These are phyloP conservation scores for Tapirus terrestris DNA, from an alignment of 2,113 vertebrate species.

Conservation along the genomic window DNA sequence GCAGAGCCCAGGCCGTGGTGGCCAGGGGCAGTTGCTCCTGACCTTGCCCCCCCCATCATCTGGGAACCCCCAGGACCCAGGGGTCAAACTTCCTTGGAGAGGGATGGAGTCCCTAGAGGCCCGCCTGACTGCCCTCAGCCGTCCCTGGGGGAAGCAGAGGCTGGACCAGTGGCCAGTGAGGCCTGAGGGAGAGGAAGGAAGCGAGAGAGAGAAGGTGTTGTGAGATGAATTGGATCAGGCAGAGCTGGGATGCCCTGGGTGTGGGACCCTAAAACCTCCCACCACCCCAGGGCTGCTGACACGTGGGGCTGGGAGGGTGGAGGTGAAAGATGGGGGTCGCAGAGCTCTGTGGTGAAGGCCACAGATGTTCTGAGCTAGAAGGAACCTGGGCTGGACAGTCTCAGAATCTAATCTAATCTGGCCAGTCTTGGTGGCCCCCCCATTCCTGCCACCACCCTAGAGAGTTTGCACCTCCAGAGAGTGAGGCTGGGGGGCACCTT, in stretches of 20 bases:
- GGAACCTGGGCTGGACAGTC: rapidly evolving
- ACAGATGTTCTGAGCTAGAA: neutral
- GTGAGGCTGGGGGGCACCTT: neutral
- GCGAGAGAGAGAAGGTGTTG: neutral
- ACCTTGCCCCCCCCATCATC: neutral
- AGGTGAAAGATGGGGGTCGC: neutral
- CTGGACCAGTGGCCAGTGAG: neutral
- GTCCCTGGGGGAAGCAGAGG: neutral
- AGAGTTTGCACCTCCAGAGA: neutral
- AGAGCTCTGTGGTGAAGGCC: neutral
- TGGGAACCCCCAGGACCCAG: neutral
- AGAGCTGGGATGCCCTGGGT: neutral
- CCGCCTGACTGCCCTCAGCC: rapidly evolving
- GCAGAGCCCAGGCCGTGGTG: neutral
- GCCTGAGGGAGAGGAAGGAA: neutral
- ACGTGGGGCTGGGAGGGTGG: neutral
- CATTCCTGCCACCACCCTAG: neutral
- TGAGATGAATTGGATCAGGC: neutral
- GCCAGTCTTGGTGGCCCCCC: rapidly evolving
- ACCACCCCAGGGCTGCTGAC: neutral
- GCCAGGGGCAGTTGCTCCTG: neutral
- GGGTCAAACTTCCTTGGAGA: neutral
- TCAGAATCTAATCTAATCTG: neutral
- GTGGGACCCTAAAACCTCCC: neutral
- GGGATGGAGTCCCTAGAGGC: neutral